Evolutionary conservation across 2,797 vertebrate species (phyloP).

Genomic region (Halcyon chelicuti): DNA sequence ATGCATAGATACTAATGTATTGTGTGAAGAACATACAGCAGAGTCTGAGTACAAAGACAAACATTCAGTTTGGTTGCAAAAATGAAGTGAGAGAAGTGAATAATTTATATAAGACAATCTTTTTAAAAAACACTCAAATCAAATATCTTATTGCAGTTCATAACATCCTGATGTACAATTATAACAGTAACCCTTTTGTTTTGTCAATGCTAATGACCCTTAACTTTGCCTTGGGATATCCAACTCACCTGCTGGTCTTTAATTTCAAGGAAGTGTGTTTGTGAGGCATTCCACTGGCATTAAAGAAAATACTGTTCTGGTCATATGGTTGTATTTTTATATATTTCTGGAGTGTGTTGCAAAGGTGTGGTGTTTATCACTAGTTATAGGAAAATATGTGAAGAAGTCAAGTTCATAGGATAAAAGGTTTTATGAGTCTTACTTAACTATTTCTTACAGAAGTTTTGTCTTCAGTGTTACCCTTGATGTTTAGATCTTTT

Average conservation of each 20-base stretch:
- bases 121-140: background rate
- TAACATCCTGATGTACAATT: background rate
- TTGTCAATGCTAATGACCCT: background rate
- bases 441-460: background rate
- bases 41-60: background rate
- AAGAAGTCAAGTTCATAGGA: background rate
- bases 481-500: background rate
- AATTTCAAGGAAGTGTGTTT: background rate
- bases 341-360: background rate
- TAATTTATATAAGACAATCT: background rate
- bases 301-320: background rate
- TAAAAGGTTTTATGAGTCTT: background rate
- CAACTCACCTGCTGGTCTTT: background rate
- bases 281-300: background rate
- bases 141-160: background rate
- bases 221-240: background rate
- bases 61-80: background rate
- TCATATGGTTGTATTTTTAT: background rate
- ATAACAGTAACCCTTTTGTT: background rate
- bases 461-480: background rate
- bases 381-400: background rate
- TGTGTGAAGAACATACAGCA: background rate
- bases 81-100: background rate
- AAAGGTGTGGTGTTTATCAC: background rate
- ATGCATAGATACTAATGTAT: background rate